Evolutionary conservation across 2,113 vertebrate species (phyloP), one percentile per base, ranked within the genome.

Genomic region (Cyanocitta stelleri): DNA sequence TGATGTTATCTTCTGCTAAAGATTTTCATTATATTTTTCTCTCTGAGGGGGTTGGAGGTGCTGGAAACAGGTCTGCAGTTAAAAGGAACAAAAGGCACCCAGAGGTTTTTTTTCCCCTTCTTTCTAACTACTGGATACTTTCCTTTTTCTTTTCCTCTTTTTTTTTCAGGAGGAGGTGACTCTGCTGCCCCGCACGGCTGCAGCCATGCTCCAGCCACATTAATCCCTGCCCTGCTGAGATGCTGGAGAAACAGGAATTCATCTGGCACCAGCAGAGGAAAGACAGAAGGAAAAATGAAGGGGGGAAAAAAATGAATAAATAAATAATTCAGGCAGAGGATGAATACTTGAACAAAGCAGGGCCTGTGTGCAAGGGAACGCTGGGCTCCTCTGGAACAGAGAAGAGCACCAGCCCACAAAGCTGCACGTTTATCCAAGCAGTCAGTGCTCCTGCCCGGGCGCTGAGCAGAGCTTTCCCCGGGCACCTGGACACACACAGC

Each of bases 211-310:
- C 77, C 90, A 96, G 89, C 93, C 51, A 13, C 91, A 97, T 96
- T 96, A 96, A 98, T 97, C 91, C 94, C 72, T 85, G 89, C 93
- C 96, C 95, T 87, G 95, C 97, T 96, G 96, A 95, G 97, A 89
- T 95, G 89, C 90, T 91, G 94, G 89, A 97, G 93, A 96, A 94
- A 95, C 58, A 96, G 73, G 79, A 96, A 98, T 97, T 96, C 95
- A 90, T 97, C 94, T 92, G 88, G 96, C 94, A 96, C 88, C 95
- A 97, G 95, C 85, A n/a, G 87, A 79, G 86, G 91, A 92, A 97
- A 97, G 93, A 97, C 77, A 96, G 92, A 95, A 91, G 80, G 78
- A 93, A 97, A 97, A 98, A 97, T 89, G 97, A 96, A 83, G 67
- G 73, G 6, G 6, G 13, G 17, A 74, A 78, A 37, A 37, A 95